Conservation (phyloP, 2,888 invertebrate genomes). For the Seira ritae region DNA sequence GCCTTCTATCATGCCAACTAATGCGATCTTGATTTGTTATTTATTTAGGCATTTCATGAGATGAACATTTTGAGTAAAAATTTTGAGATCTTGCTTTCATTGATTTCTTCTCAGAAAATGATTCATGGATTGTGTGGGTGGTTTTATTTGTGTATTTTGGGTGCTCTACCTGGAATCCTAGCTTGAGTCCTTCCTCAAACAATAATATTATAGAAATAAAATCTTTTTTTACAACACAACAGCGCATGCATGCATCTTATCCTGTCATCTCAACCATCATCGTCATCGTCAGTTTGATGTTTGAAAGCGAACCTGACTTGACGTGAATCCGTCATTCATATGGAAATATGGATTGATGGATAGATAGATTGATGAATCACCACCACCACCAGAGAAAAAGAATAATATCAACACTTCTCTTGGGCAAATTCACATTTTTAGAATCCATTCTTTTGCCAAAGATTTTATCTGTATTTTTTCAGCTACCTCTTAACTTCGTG, state of each 20-base stretch:
- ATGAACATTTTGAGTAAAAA: not conserved
- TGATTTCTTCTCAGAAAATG: not conserved
- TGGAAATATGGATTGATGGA: not conserved
- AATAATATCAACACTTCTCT: not conserved
- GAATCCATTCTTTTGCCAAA: conserved; percentile 2
- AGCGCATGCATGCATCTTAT: not conserved
- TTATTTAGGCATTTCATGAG: not conserved
- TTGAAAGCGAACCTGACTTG: not conserved
- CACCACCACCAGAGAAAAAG: not conserved
- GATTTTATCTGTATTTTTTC: conserved; percentile 2
- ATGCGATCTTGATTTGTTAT: not conserved
- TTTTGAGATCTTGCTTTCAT: not conserved
- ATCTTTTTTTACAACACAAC: not conserved
- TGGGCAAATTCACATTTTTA: not conserved
- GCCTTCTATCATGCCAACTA: not conserved
- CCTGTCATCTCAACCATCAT: conserved; percentile 6
- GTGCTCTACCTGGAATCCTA: not conserved
- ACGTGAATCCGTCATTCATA: not conserved
- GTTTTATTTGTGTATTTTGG: not conserved
- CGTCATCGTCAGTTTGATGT: not conserved
- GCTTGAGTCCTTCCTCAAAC: not conserved
- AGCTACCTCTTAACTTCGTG: not conserved
- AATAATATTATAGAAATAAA: not conserved
- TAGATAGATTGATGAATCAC: conserved; percentile 20
- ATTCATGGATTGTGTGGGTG: not conserved